These are phyloP conservation scores for Orius laevigatus DNA, from an alignment of 1,140 invertebrate genomes.

Conservation along the genomic window DNA sequence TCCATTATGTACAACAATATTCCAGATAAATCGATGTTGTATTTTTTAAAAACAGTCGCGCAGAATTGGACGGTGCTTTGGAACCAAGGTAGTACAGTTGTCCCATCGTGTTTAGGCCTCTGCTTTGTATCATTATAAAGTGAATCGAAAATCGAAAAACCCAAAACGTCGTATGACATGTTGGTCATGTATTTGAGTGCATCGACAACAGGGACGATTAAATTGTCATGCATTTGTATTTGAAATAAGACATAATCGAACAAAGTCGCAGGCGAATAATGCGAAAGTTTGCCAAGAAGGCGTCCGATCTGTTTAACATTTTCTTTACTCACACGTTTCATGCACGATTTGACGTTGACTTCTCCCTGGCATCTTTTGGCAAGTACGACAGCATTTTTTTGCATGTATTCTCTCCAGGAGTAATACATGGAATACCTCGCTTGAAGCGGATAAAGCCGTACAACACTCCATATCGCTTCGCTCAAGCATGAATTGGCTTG, in stretches of 20 bases:
- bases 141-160: slow-evolving; percentile 89
- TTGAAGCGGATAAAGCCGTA: slow-evolving; percentile 87
- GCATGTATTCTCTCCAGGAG: slow-evolving; percentile 12
- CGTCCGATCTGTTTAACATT: slow-evolving; percentile 93
- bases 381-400: slow-evolving; percentile 7
- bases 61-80: slow-evolving; percentile 88
- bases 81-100: slow-evolving; percentile 88
- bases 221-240: slow-evolving; percentile 95
- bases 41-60: slow-evolving; percentile 92
- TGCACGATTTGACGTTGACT: slow-evolving; percentile 76
- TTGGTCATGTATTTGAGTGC: slow-evolving; percentile 92
- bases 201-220: slow-evolving; percentile 92
- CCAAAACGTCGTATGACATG: slow-evolving; percentile 89
- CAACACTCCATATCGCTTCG: slow-evolving; percentile 85
- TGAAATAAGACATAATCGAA: slow-evolving; percentile 89
- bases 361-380: slow-evolving; percentile 8
- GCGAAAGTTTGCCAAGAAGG: slow-evolving; percentile 89
- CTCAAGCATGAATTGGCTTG: slow-evolving; percentile 90
- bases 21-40: slow-evolving; percentile 88
- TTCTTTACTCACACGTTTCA: slow-evolving; percentile 97
- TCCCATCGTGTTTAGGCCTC: slow-evolving; percentile 63
- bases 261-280: slow-evolving; percentile 84
- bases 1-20: slow-evolving; percentile 94
- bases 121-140: slow-evolving; percentile 47
- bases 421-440: slow-evolving; percentile 38